Evolutionary conservation across 2,113 vertebrate species (phyloP), one percentile per base, ranked within the genome.

Genomic region (Bettongia penicillata): DNA sequence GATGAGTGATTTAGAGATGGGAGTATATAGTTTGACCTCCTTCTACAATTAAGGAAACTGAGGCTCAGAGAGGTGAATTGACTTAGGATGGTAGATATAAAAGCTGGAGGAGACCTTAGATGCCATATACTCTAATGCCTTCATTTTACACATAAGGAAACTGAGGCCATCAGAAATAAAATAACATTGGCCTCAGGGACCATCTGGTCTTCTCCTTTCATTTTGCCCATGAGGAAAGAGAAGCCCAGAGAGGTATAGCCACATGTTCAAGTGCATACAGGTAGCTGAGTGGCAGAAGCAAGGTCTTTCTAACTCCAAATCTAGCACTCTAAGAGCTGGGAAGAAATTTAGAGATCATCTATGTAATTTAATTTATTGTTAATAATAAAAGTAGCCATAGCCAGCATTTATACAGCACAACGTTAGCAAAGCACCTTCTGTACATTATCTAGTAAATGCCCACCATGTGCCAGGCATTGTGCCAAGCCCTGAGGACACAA

Each of bases 291-390:
- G n/a, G n/a, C 14, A 22, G 37, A 84, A 22, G 68, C 37, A 8
- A 68, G 57, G 14, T 68, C 11, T 68, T 68, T 68, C 28, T 68
- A 37, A 37, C 57, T 68, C 57, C 57, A 52, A 24, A 24, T 24
- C 53, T 53, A 53, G 23, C 53, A 53, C 16, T 25, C 51, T 91
- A 50, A 3, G 2, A 49, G 43, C 51, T 22, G 49, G 91, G 77
- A 89, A 91, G 43, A 31, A 48, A 48, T 0, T 9, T 8, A 26
- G 25, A 19, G 28, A 3, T 28, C n/a, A 8, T 25, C 9, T 0
- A 12, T 37, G 28, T 2, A 0, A 0, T 37, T 51, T 6, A 16
- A 26, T 5, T 11, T 28, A 5, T 50, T 31, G n/a, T 43, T 8
- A 52, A 51, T 47, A 89, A 11, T 6, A 47, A 92, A 89, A 48